phyloP scores from a whole-genome alignment of 2,888 invertebrate species.

The Cheilosia pagana region DNA sequence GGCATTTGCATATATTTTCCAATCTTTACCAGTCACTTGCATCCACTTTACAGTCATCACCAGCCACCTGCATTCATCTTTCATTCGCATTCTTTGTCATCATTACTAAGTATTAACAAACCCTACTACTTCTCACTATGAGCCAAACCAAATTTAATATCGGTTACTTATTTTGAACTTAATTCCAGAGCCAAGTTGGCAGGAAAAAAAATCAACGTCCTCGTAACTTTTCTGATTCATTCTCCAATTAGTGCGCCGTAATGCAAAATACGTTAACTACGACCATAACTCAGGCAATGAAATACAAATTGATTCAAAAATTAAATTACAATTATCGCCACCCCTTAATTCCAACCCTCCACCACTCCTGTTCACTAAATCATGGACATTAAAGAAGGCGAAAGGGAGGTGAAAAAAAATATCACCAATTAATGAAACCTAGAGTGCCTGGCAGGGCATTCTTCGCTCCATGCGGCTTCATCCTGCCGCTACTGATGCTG shows the following conservation, averaged over 20 bases:
- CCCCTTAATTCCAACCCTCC: slow-evolving; percentile 23
- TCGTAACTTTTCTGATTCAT: slow-evolving; percentile 43
- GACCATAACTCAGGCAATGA: slow-evolving; percentile 69
- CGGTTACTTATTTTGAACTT: slow-evolving; percentile 11
- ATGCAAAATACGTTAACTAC: slow-evolving; percentile 57
- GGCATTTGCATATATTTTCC: too few relatives aligned
- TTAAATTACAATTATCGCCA: slow-evolving; percentile 73
- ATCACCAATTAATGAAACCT: slow-evolving; percentile 67
- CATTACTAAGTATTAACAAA: too few relatives aligned
- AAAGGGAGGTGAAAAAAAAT: slow-evolving; percentile 33
- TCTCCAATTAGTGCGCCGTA: slow-evolving; percentile 48
- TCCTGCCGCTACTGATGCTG: slow-evolving; percentile 6
- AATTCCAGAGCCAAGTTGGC: not conserved
- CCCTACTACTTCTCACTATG: not conserved
- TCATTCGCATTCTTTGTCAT: too few relatives aligned
- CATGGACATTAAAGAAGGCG: slow-evolving; percentile 46
- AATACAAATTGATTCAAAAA: slow-evolving; percentile 73
- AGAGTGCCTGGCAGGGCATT: slow-evolving; percentile 28
- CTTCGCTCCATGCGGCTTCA: not conserved
- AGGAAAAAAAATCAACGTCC: not conserved
- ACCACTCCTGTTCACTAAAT: slow-evolving; percentile 46
- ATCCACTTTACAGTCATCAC: too few relatives aligned
- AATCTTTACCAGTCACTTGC: too few relatives aligned
- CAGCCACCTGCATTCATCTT: too few relatives aligned
- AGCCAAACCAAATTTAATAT: not conserved